Evolutionary conservation across 2,888 invertebrate species (phyloP), one percentile per base, ranked within the genome.

Genomic region (Autographa pulchrina): DNA sequence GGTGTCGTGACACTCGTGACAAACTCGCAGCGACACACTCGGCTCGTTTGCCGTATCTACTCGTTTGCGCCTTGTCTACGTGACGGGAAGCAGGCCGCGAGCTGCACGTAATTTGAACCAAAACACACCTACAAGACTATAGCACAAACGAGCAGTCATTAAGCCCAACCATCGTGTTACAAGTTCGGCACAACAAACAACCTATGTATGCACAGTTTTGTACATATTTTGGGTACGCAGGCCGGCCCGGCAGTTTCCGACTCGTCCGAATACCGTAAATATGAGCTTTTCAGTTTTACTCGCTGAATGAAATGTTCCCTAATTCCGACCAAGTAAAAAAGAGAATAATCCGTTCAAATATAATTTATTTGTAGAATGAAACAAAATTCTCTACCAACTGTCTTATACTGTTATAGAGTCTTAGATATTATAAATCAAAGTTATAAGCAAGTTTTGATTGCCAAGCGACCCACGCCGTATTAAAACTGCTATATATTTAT

Each of bases 21-120:
- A 72, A 80, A 74, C 77, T 67, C 74, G 25, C 69, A 65, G 56
- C 77, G 77, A 74, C 81, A 72, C 69, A 79, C 73, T 81, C 82
- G 84, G 85, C 87, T 89, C 90, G 87, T 89, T 88, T 88, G 87
- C 77, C 85, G 83, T 83, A 83, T 82, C 87, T 74, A 73, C 84
- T 90, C 89, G 90, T 91, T 90, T 89, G 90, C 83, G 86, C 84
- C 84, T 85, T 77, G 72, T 69, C 86, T 88, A 91, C 90, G 91
- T 91, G 91, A 90, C 90, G 83, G 85, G 88, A 90, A 91, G 89
- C 88, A 89, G 89, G 90, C 89, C 88, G 82, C 81, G 77, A 84
- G 80, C 84, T 73, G 77, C 80, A 80, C 77, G 77, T 75, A 80
- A 80, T 78, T 79, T 81, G 77, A 82, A 85, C 85, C 73, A 77